These are phyloP conservation scores for Junonia oenone DNA, from an alignment of 2,888 invertebrate species.

Conservation along the genomic window DNA sequence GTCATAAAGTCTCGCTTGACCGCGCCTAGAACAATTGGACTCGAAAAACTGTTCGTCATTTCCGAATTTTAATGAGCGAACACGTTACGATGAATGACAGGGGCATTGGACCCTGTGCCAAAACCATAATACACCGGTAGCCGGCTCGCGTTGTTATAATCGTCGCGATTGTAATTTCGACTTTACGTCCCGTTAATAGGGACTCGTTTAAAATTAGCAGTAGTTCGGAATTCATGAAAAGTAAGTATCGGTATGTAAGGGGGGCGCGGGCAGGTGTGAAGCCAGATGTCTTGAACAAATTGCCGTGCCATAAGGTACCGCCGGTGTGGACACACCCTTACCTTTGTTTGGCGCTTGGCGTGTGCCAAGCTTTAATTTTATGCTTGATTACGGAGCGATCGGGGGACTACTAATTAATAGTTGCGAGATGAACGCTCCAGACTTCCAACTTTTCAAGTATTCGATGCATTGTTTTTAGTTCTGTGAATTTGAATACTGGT, in stretches of 20 bases:
- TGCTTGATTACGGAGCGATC: slow-evolving; percentile 72
- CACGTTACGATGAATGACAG: slow-evolving; percentile 58
- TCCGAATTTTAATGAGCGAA: slow-evolving; percentile 70
- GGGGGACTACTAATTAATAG: slow-evolving; percentile 69
- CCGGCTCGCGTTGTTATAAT: slow-evolving; percentile 26
- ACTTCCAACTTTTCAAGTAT: slow-evolving; percentile 34
- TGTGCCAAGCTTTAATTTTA: slow-evolving; percentile 80
- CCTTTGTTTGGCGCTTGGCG: slow-evolving; percentile 62
- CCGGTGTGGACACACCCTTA: slow-evolving; percentile 70
- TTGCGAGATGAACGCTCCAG: slow-evolving; percentile 54
- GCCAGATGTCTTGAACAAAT: slow-evolving; percentile 80
- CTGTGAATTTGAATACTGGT: slow-evolving; percentile 26
- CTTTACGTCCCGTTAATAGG: slow-evolving; percentile 38
- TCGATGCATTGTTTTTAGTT: slow-evolving; percentile 33
- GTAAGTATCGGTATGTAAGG: slow-evolving; percentile 53
- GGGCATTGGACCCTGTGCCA: slow-evolving; percentile 67
- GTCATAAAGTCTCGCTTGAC: slow-evolving; percentile 60
- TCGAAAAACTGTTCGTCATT: slow-evolving; percentile 70
- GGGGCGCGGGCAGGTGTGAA: slow-evolving; percentile 71
- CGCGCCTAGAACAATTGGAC: slow-evolving; percentile 56
- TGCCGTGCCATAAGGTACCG: slow-evolving; percentile 72
- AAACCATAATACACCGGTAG: slow-evolving; percentile 56
- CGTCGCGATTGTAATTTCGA: slow-evolving; percentile 25
- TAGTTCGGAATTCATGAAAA: slow-evolving; percentile 26
- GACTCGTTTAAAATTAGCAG: slow-evolving; percentile 17